Base-by-base conservation (phyloP, 1,140 invertebrate species). In the Lepidurus apus region DNA sequence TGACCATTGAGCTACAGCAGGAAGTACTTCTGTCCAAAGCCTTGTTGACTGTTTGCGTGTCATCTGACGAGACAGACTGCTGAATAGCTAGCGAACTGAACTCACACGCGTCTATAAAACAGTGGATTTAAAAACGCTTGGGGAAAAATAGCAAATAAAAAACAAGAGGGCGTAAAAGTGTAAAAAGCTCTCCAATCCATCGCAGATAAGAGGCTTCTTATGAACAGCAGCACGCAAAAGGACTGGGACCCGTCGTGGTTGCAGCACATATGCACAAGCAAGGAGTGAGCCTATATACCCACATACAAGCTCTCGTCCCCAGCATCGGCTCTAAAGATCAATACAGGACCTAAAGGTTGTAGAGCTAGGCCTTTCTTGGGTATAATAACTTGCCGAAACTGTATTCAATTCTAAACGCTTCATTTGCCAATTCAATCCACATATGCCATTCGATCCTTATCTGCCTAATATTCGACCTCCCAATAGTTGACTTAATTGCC, bases 241-340 rank as follows among this genome's bases (percentile, higher is more conserved):
- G 53, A 13, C 21, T 5, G 13, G 53, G 53, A 21, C 53, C 53
- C 8, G 53, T n/a, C n/a, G 53, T 65, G 53, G 9, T 65, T 65
- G 21, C 53, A 65, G 53, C 53, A 65, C 13, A 65, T 65, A 65
- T 65, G 53, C 53, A 65, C 53, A 65, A 65, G 53, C 53, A 13
- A 65, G 21, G 53, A 65, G 34, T 34, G 53, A 21, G 53, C 53
- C 53, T 65, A 65, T 65, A 65, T 65, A 65, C 53, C 21, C 53
- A 13, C 53, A n/a, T 65, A 65, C 53, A 65, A 7, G 8, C 53
- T 65, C 53, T 13, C 17, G 13, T 65, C 21, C 53, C 53, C 53
- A 65, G 53, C 8, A 65, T 65, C 53, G 53, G 53, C 53, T 65
- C 53, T 65, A 17, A 65, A 65, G 53, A 65, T 65, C 53, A 65